A percentile compares a stretch with the other conserved stretches of the same genome.
Evolutionary conservation across 2,797 vertebrate species (phyloP).

Genomic region (Danio tinwini): DNA sequence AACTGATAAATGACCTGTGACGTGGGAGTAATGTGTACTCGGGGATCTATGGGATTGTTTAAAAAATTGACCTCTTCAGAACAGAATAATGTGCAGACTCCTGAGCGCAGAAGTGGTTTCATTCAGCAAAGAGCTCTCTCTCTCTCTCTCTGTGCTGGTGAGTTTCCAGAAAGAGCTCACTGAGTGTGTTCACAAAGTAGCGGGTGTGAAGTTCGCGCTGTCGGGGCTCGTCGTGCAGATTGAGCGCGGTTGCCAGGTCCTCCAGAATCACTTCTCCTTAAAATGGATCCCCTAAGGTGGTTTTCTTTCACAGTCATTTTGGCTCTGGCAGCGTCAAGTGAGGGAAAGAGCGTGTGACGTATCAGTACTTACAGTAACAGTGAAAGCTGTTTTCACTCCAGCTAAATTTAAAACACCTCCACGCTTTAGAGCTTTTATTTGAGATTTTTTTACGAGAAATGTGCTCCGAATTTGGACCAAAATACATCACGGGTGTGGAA

Average conservation of each 20-base stretch:
- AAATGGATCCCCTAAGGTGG: slow-evolving; percentile 74
- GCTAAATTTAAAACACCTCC: slow-evolving; percentile 84
- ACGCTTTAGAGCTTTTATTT: slow-evolving; percentile 26
- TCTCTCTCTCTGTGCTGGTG: slow-evolving; percentile 38
- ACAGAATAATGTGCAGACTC: slow-evolving; percentile 60
- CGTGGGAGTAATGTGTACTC: slow-evolving; percentile 60
- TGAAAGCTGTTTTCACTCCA: slow-evolving; percentile 84
- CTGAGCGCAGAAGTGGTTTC: slow-evolving; percentile 65
- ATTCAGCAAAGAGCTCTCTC: slow-evolving; percentile 62
- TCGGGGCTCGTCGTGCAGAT: slow-evolving; percentile 66
- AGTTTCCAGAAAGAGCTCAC: slow-evolving; percentile 51
- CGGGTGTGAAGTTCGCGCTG: slow-evolving; percentile 70
- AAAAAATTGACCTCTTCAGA: slow-evolving; percentile 59
- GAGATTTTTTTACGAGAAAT: slow-evolving; percentile 12
- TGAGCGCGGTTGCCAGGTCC: slow-evolving; percentile 68
- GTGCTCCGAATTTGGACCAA: not conserved
- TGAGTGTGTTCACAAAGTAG: slow-evolving; percentile 65
- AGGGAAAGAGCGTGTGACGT: slow-evolving; percentile 65
- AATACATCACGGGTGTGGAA: not conserved
- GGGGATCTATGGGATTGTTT: slow-evolving; percentile 66
- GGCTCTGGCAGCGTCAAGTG: slow-evolving; percentile 59
- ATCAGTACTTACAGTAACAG: slow-evolving; percentile 75
- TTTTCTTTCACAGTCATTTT: slow-evolving; percentile 65
- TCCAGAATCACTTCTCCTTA: slow-evolving; percentile 67
- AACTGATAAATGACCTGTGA: slow-evolving; percentile 65